These are phyloP conservation scores for Spilogale gracilis DNA, from an alignment of 2,113 vertebrate genomes.

Conservation along the genomic window DNA sequence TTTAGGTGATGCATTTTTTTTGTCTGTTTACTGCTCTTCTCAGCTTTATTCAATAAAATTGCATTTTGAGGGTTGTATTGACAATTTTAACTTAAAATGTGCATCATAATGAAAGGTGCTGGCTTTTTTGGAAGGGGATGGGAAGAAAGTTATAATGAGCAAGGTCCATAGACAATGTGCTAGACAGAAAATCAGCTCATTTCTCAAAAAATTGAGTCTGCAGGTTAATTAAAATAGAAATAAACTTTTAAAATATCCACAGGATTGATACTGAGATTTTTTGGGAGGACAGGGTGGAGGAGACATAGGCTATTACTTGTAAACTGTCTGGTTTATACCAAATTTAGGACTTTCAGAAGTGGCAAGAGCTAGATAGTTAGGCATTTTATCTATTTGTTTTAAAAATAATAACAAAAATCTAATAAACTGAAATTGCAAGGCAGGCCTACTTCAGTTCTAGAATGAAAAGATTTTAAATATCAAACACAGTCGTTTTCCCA, in stretches of 20 bases:
- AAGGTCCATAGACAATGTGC: background rate
- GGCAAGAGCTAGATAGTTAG: background rate
- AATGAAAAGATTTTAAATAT: background rate
- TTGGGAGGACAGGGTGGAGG: background rate
- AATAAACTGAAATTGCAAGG: background rate
- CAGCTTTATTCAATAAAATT: conserved; percentile 91
- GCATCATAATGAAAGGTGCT: conserved; percentile 44
- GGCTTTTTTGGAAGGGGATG: background rate
- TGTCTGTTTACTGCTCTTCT: conserved; percentile 88
- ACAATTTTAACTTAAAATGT: conserved; percentile 80
- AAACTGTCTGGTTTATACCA: background rate
- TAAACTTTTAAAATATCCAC: conserved; percentile 60
- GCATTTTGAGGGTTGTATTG: conserved; percentile 89
- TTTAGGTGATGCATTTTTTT: conserved; percentile 89
- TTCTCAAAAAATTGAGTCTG: conserved; percentile 16
- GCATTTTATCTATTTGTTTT: background rate
- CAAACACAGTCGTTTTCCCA: background rate
- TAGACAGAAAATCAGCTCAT: conserved; percentile 21
- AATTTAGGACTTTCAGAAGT: background rate
- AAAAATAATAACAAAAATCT: background rate
- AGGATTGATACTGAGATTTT: background rate
- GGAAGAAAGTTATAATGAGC: background rate
- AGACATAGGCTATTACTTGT: background rate
- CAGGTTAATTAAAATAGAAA: conserved; percentile 59
- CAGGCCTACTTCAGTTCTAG: background rate